Conservation (phyloP, 2,888 invertebrate species). For the Chouioia cunea region DNA sequence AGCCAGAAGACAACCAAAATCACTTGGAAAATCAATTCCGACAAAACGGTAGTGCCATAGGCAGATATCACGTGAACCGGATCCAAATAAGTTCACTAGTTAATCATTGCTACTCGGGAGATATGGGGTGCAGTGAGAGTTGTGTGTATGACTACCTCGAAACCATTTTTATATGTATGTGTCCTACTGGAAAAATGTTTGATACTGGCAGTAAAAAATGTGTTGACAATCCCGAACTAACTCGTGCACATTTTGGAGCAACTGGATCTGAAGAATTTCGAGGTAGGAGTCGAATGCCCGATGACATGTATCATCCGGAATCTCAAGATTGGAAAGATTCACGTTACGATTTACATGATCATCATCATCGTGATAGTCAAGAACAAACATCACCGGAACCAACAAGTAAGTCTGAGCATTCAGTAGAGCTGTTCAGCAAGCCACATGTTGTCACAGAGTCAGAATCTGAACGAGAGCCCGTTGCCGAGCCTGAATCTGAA, state of each 20-base stretch:
- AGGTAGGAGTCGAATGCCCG: constrained; percentile 60
- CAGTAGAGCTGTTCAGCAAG: constrained; percentile 50
- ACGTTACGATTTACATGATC: constrained; percentile 43
- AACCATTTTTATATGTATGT: constrained; percentile 77
- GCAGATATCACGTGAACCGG: constrained; percentile 59
- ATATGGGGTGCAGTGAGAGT: constrained; percentile 76
- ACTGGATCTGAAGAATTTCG: constrained; percentile 55
- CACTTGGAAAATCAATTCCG: constrained; percentile 58
- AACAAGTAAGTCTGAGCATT: constrained; percentile 56
- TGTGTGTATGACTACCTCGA: constrained; percentile 77
- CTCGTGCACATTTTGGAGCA: constrained; percentile 57
- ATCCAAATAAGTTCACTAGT: constrained; percentile 66
- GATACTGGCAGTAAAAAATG: constrained; percentile 70
- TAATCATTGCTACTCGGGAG: constrained; percentile 77
- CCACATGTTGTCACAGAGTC: constrained; percentile 54
- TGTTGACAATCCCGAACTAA: constrained; percentile 57
- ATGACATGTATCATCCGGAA: constrained; percentile 50
- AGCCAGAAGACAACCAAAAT: constrained; percentile 57
- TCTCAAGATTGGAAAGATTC: constrained; percentile 51
- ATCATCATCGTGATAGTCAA: constrained; percentile 51
- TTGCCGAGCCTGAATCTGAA: constrained; percentile 53
- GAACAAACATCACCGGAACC: constrained; percentile 51
- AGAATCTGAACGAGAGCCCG: constrained; percentile 45
- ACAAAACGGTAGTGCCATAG: constrained; percentile 57
- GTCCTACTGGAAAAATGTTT: constrained; percentile 73